Evolutionary conservation across 2,888 invertebrate species (phyloP).

Genomic region (Cosmia trapezina): DNA sequence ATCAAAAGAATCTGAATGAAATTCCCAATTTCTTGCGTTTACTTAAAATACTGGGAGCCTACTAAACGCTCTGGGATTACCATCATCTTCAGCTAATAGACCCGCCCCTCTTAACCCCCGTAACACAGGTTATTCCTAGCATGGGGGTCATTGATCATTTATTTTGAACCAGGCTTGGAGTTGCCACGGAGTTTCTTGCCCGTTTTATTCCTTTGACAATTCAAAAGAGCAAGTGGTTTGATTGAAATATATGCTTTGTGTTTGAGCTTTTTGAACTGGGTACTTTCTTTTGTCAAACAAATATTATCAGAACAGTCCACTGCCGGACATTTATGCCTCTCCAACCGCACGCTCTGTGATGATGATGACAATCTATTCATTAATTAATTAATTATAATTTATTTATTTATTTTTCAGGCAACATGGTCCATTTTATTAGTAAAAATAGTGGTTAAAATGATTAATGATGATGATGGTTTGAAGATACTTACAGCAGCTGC

Average conservation of each 20-base stretch:
- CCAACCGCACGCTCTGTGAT: neutral
- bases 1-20: neutral
- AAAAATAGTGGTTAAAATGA: too few species aligned
- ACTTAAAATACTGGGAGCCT: neutral
- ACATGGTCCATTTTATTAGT: too few species aligned
- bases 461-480: neutral
- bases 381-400: too few species aligned
- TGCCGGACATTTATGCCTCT: neutral
- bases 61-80: neutral
- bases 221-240: neutral
- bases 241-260: neutral
- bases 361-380: neutral
- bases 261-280: neutral
- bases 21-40: neutral
- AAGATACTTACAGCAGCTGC: slow-evolving; percentile 93
- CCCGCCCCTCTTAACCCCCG: neutral
- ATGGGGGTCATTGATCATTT: neutral
- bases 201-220: neutral
- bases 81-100: neutral
- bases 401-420: too few species aligned
- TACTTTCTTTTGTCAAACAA: too few species aligned
- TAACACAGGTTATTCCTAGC: neutral
- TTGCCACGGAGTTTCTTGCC: neutral
- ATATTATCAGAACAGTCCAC: neutral
- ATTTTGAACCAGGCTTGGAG: neutral